Conservation (phyloP, 1,140 invertebrate species). For the Phenacoccus solenopsis region DNA sequence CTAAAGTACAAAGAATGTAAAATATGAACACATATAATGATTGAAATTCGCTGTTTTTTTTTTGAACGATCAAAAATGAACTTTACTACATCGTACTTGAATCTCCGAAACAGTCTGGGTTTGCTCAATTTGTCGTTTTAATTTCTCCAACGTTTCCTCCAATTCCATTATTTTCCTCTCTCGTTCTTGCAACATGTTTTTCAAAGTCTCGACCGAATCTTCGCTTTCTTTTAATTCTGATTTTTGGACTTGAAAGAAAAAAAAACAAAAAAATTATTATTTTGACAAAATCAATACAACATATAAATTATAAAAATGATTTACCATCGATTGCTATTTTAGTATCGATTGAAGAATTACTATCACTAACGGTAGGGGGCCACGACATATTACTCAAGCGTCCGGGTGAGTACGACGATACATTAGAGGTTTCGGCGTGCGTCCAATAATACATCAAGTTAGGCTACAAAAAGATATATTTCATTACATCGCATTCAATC, state of each 20-base stretch:
- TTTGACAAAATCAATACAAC: background rate
- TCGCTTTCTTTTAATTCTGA: background rate
- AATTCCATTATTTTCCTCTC: background rate
- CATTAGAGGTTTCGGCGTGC: conserved; percentile 54
- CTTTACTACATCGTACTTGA: background rate
- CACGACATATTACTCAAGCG: conserved; percentile 41
- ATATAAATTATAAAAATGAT: background rate
- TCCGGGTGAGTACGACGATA: conserved; percentile 55
- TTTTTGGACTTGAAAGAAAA: background rate
- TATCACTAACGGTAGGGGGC: conserved; percentile 34
- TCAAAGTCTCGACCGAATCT: background rate
- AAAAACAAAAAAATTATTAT: background rate
- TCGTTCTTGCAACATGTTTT: background rate
- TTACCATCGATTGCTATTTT: background rate
- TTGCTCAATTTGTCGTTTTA: background rate
- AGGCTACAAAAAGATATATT: conserved; percentile 44
- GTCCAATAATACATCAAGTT: conserved; percentile 82
- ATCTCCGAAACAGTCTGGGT: background rate
- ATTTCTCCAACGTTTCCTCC: background rate
- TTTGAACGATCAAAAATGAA: background rate
- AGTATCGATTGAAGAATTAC: background rate
- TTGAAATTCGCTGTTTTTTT: no score
- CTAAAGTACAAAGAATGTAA: no score
- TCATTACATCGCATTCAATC: no score
- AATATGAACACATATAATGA: no score